phyloP scores from a whole-genome alignment of 1,140 invertebrate species.

The Protaetia brevitarsis region DNA sequence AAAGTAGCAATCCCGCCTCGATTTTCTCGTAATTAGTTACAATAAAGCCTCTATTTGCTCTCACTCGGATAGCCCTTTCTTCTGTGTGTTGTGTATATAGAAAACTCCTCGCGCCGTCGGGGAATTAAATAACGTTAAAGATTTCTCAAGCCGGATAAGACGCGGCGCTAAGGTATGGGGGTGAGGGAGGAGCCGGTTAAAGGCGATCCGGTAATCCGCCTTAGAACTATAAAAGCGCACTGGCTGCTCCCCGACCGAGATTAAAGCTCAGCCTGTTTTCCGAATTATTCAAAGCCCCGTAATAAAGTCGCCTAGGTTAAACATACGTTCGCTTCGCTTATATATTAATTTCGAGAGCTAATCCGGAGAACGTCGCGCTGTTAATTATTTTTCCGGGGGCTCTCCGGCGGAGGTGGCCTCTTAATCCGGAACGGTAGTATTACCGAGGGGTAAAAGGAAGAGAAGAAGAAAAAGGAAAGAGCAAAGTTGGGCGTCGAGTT shows the following conservation, averaged over 20 bases:
- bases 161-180: too few relatives aligned
- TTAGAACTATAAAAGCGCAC: conserved; percentile 10
- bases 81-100: too few relatives aligned
- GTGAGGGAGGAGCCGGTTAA: too few relatives aligned
- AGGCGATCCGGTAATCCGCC: conserved; percentile 3
- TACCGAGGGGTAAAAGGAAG: background rate
- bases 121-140: conserved; percentile 15
- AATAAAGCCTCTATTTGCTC: conserved; percentile 31
- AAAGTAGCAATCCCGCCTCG: conserved; percentile 20
- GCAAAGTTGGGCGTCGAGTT: background rate
- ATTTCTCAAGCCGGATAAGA: background rate
- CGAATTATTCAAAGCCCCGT: conserved; percentile 14
- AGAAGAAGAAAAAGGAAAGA: background rate
- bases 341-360: conserved; percentile 8
- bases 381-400: conserved; percentile 12
- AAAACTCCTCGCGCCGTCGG: conserved; percentile 5
- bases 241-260: too few relatives aligned
- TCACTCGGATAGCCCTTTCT: background rate
- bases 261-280: conserved; percentile 7
- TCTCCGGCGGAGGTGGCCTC: background rate
- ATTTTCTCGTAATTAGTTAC: conserved; percentile 31
- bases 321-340: conserved; percentile 7
- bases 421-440: background rate
- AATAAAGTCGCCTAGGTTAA: conserved; percentile 14
- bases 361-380: conserved; percentile 4